Evolutionary conservation across 2,888 invertebrate genomes (phyloP).

Genomic region (Ischnura elegans): DNA sequence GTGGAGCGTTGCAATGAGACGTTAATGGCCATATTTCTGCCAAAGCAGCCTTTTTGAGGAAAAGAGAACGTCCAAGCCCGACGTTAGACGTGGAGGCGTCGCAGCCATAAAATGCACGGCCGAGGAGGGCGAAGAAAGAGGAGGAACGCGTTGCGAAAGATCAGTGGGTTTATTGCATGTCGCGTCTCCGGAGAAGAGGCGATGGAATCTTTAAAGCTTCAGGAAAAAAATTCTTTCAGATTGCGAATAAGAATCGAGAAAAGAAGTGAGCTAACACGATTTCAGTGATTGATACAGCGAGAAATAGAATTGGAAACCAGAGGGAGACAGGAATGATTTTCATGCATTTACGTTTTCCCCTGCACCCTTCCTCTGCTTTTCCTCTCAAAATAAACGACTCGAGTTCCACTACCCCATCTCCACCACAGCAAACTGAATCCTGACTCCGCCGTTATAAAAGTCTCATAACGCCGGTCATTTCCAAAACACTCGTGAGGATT

Average conservation of each 20-base stretch:
- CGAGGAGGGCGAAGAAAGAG: not conserved
- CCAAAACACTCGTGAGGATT: constrained; percentile 28
- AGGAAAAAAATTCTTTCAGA: not conserved
- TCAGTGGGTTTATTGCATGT: constrained; percentile 4
- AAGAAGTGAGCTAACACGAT: not conserved
- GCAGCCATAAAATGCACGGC: not conserved
- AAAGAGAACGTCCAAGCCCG: not conserved
- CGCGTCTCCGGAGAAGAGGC: not conserved
- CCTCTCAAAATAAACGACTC: not conserved
- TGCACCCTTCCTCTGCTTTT: not conserved
- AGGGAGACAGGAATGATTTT: not conserved
- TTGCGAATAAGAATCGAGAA: not conserved
- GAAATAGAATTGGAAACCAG: not conserved
- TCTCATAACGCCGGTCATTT: constrained; percentile 42
- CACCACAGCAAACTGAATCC: not conserved
- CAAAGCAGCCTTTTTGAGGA: not conserved
- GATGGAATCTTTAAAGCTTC: not conserved
- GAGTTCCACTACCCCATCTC: not conserved
- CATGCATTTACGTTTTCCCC: not conserved
- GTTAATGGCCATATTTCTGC: no score
- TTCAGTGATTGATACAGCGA: not conserved
- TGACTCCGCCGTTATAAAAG: constrained; percentile 22
- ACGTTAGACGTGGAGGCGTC: not conserved
- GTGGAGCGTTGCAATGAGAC: no score
- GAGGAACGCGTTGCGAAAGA: not conserved